A percentile compares a stretch with the other conserved stretches of the same genome.
phyloP scores from a whole-genome alignment of 2,797 vertebrate genomes.

The Sitta carolinensis region DNA sequence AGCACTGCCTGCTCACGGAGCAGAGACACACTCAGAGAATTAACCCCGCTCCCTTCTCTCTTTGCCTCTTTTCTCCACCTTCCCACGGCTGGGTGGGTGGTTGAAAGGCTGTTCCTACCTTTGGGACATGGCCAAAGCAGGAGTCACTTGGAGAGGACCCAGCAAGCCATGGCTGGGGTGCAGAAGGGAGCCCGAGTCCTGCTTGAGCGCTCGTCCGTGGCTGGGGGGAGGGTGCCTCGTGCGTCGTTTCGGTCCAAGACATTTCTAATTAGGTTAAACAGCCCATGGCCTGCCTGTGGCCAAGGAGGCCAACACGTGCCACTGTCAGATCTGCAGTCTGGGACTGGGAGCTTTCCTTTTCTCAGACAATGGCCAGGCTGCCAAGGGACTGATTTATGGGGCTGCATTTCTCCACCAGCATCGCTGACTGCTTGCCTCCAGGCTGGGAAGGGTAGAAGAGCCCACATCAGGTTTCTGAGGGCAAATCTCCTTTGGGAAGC shows the following conservation, averaged over 20 bases:
- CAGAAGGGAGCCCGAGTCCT: not conserved
- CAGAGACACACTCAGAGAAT: not conserved
- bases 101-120: not conserved
- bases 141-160: not conserved
- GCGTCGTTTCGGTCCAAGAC: not conserved
- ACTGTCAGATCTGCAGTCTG: not conserved
- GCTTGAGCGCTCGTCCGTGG: accelerated
- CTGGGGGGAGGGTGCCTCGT: not conserved
- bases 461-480: not conserved
- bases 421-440: accelerated
- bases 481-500: not conserved
- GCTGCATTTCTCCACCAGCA: not conserved
- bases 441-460: not conserved
- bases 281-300: not conserved
- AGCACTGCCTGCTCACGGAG: not conserved
- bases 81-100: not conserved
- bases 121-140: not conserved
- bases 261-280: conserved; percentile 35
- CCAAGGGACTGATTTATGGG: not conserved
- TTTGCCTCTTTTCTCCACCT: not conserved
- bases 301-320: not conserved
- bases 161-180: accelerated
- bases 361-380: not conserved
- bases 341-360: not conserved
- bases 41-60: accelerated